Percentiles rank a stretch among this genome's conserved stretches.
Conservation (phyloP, 2,797 vertebrate genomes). For the Gallirallus australis region DNA sequence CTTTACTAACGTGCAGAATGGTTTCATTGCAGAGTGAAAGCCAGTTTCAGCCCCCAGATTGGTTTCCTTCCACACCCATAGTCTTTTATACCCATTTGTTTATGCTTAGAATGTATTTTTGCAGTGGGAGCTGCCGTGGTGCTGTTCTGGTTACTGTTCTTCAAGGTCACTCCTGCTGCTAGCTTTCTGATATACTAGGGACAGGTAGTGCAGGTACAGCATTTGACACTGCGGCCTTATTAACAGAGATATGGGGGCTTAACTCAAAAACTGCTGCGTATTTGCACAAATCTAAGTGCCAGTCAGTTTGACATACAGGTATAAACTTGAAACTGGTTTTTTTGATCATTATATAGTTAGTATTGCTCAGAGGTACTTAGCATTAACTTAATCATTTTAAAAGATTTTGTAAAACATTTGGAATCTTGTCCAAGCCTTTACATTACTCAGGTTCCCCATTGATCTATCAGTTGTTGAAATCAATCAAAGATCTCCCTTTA, state of each 20-base stretch:
- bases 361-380: background rate
- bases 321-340: background rate
- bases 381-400: background rate
- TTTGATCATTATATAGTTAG: fast-evolving
- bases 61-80: background rate
- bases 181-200: background rate
- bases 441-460: background rate
- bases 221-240: background rate
- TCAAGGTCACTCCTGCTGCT: background rate
- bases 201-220: background rate
- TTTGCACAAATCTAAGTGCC: background rate
- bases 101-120: background rate
- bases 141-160: background rate
- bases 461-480: background rate
- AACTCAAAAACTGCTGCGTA: background rate
- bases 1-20: background rate
- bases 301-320: background rate
- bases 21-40: background rate
- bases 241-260: background rate
- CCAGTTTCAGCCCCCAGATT: background rate
- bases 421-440: background rate
- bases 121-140: background rate
- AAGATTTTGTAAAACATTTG: background rate
- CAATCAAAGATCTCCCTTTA: background rate
- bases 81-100: background rate